Conservation (phyloP, 2,113 vertebrate genomes). For the Burhinus oedicnemus region DNA sequence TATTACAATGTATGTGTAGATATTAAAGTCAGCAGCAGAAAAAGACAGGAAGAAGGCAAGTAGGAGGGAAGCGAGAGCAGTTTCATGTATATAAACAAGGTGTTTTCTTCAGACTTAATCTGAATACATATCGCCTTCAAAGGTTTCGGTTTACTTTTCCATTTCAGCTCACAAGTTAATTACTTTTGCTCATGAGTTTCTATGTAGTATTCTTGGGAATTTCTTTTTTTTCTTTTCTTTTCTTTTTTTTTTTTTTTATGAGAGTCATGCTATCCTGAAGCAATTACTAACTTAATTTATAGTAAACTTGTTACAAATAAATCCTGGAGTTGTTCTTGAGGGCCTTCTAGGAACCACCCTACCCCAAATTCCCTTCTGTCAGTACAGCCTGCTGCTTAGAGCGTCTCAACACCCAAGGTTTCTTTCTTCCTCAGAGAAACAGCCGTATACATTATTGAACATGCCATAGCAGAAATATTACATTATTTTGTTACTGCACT, state of each 20-base stretch:
- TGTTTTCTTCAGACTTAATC: neutral
- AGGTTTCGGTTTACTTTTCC: neutral
- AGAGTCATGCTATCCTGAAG: neutral
- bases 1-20: neutral
- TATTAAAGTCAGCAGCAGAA: neutral
- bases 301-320: neutral
- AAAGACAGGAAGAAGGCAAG: neutral
- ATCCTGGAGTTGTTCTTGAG: neutral
- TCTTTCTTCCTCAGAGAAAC: conserved; percentile 14
- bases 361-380: neutral
- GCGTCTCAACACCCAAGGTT: neutral
- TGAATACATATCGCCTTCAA: neutral
- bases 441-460: conserved; percentile 20
- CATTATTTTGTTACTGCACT: conserved; percentile 25
- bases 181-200: neutral
- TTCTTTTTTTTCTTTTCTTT: no score
- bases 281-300: neutral
- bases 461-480: neutral
- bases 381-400: neutral
- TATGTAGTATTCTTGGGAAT: neutral
- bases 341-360: neutral
- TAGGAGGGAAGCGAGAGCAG: neutral
- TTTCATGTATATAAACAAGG: neutral
- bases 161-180: neutral
- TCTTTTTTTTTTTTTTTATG: neutral